Percentiles rank a stretch among this genome's conserved stretches.
Evolutionary conservation across 2,113 vertebrate genomes (phyloP).

Genomic region (Nipponia nippon): DNA sequence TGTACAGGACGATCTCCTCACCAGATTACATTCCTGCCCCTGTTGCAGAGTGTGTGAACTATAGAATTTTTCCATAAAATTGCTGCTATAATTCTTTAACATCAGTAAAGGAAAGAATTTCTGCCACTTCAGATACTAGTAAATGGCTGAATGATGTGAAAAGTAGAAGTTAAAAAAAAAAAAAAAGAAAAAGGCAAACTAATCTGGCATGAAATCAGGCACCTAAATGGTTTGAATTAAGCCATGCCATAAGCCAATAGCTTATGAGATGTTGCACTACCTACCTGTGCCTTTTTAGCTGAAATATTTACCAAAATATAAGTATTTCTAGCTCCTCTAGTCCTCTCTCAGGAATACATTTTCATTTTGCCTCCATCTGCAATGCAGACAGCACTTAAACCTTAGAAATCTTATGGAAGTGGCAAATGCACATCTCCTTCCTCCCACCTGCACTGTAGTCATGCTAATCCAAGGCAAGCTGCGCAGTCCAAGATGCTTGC

Average conservation of each 20-base stretch:
- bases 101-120: neutral
- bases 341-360: neutral
- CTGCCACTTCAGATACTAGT: neutral
- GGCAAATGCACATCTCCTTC: neutral
- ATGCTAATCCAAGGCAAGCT: neutral
- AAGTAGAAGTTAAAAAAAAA: neutral
- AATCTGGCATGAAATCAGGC: neutral
- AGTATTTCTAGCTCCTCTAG: neutral
- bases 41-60: neutral
- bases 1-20: neutral
- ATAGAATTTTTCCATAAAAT: neutral
- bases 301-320: neutral
- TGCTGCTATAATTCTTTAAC: neutral
- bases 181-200: neutral
- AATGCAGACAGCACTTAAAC: neutral
- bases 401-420: neutral
- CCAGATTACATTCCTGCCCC: neutral
- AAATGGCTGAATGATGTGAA: neutral
- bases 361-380: neutral
- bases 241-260: neutral
- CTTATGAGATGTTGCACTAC: neutral
- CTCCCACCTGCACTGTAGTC: neutral
- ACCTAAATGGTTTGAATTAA: neutral
- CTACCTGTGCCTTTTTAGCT: neutral
- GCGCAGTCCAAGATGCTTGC: accelerated